Evolutionary conservation across 2,888 invertebrate species (phyloP).

Genomic region (Scaptomyza parva): DNA sequence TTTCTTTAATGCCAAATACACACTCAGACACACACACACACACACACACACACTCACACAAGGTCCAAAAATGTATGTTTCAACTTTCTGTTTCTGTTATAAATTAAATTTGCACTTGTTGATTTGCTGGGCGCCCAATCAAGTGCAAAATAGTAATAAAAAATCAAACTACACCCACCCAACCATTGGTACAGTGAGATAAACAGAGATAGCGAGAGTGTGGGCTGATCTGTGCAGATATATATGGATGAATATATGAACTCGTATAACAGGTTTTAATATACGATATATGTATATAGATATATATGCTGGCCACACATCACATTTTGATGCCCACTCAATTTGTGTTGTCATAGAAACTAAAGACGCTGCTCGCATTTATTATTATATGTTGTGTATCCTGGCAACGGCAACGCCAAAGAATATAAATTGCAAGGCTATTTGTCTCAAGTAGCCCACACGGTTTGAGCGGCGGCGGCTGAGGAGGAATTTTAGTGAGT

Average conservation of each 20-base stretch:
- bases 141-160: constrained; percentile 38
- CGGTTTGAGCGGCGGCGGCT: constrained; percentile 5
- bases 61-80: constrained; percentile 7
- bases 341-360: constrained; percentile 62
- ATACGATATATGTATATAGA: constrained; percentile 1
- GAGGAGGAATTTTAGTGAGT: constrained; percentile 15
- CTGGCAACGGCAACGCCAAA: constrained; percentile 32
- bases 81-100: constrained; percentile 3
- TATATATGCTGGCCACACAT: constrained; percentile 10
- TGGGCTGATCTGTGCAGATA: constrained; percentile 4
- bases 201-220: not conserved
- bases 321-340: constrained; percentile 36
- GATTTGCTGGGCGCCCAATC: constrained; percentile 50
- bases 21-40: not conserved
- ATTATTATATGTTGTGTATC: constrained; percentile 73
- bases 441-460: constrained; percentile 59
- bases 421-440: constrained; percentile 59
- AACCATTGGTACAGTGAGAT: constrained; percentile 21
- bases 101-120: constrained; percentile 57
- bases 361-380: constrained; percentile 47
- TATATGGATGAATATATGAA: no score
- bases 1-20: constrained; percentile 32
- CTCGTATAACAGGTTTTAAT: constrained; percentile 9
- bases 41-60: not conserved
- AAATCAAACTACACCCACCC: constrained; percentile 47